Conservation (phyloP, 2,888 invertebrate species). For the Drosophila dives region DNA sequence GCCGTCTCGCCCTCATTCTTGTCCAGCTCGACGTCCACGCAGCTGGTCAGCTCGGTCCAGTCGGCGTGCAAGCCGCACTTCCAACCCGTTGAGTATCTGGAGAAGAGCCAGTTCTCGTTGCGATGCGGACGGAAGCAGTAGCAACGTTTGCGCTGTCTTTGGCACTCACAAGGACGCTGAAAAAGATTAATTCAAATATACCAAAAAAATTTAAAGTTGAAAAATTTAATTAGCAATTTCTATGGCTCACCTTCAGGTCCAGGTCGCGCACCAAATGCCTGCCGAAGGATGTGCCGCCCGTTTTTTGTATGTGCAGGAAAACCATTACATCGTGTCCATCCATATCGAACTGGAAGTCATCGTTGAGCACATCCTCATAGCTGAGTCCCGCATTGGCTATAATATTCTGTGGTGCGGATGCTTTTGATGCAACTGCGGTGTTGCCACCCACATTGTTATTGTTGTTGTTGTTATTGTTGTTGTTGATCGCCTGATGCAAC, state of each 20-base stretch:
- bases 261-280: conserved; percentile 98
- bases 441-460: conserved; percentile 55
- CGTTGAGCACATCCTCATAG: conserved; percentile 94
- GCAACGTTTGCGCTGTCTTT: conserved; percentile 94
- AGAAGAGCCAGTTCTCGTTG: conserved; percentile 98
- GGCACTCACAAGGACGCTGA: conserved; percentile 96
- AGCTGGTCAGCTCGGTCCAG: conserved; percentile 97
- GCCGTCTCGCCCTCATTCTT: conserved; percentile 93
- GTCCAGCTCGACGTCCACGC: conserved; percentile 96
- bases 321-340: conserved; percentile 98
- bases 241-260: conserved; percentile 88
- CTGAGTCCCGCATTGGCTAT: conserved; percentile 88
- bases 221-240: neutral
- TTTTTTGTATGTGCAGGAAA: conserved; percentile 99
- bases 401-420: conserved; percentile 81
- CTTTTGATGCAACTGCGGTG: conserved; percentile 75
- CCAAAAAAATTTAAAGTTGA: neutral
- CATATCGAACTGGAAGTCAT: conserved; percentile 95
- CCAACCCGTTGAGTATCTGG: conserved; percentile 98
- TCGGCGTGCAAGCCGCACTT: conserved; percentile 99
- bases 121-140: conserved; percentile 96
- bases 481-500: conserved; percentile 51
- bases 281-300: conserved; percentile 99
- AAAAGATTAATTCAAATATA: neutral
- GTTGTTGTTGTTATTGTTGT: conserved; percentile 45